Conservation (phyloP, 2,797 vertebrate genomes). For the Paramormyrops hopkinsi region DNA sequence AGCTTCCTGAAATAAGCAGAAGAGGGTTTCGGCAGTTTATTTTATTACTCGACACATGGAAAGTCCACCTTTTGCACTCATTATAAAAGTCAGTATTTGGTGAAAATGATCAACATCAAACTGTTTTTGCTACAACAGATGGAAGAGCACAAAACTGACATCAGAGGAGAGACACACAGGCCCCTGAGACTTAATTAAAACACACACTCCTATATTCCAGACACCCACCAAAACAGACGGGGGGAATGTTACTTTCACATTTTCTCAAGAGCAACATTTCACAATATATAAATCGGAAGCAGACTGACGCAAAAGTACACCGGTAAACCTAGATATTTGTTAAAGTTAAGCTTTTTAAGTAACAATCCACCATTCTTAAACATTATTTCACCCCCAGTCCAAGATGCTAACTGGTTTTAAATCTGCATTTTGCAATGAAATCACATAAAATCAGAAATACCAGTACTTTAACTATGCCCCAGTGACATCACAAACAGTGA, state of each 20-base stretch:
- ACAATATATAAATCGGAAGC: not conserved
- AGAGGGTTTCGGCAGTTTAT: not conserved
- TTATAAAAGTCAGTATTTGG: not conserved
- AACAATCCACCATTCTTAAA: not conserved
- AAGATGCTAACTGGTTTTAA: not conserved
- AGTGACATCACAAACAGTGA: not conserved
- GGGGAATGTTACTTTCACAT: not conserved
- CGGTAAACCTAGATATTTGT: not conserved
- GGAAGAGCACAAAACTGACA: conserved; percentile 6
- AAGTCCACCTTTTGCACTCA: not conserved
- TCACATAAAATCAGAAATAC: not conserved
- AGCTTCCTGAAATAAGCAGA: not conserved
- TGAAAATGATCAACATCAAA: not conserved
- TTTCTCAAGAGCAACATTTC: not conserved
- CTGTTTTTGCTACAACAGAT: conserved; percentile 51
- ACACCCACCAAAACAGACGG: not conserved
- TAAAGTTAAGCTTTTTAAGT: not conserved
- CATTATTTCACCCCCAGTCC: not conserved
- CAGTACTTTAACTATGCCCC: not conserved
- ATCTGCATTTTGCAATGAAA: not conserved
- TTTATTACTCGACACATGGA: not conserved
- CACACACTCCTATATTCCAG: not conserved
- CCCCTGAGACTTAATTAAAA: conserved; percentile 10
- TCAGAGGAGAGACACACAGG: conserved; percentile 49
- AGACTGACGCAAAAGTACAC: not conserved